Percentiles rank a stretch among this genome's conserved stretches.
These are phyloP conservation scores for Cheilinus undulatus DNA, from an alignment of 2,113 vertebrate genomes.

Conservation along the genomic window DNA sequence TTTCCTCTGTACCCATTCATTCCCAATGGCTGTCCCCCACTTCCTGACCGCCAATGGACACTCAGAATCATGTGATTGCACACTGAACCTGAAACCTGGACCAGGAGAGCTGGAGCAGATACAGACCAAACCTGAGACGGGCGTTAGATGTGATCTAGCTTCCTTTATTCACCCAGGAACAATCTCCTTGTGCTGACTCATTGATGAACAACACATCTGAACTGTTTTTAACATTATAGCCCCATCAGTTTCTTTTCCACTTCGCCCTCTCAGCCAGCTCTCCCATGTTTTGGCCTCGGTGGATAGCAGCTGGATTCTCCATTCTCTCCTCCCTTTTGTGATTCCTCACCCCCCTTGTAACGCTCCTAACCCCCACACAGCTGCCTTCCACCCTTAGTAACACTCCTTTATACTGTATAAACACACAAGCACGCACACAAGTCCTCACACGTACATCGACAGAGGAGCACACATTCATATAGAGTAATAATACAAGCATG, in stretches of 20 bases:
- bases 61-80: too few relatives aligned
- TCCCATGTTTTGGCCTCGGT: slow-evolving; percentile 53
- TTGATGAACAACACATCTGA: not conserved
- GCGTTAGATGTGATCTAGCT: too few relatives aligned
- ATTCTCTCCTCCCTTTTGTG: slow-evolving; percentile 69
- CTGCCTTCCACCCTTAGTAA: slow-evolving; percentile 73
- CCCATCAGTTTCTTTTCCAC: slow-evolving; percentile 6
- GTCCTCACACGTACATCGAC: slow-evolving; percentile 31
- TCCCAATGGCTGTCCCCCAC: too few relatives aligned
- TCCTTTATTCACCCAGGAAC: too few relatives aligned
- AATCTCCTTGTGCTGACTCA: not conserved
- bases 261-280: slow-evolving; percentile 31
- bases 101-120: too few relatives aligned
- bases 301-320: slow-evolving; percentile 75
- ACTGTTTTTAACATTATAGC: slow-evolving; percentile 10
- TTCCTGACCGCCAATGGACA: too few relatives aligned
- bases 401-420: slow-evolving; percentile 47
- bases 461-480: not conserved
- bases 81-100: too few relatives aligned
- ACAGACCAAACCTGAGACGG: too few relatives aligned
- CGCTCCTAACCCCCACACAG: slow-evolving; percentile 42
- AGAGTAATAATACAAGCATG: not conserved
- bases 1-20: too few relatives aligned
- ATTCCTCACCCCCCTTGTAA: slow-evolving; percentile 42
- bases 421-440: slow-evolving; percentile 41